Percentiles rank a stretch among this genome's conserved stretches.
Conservation (phyloP, 2,113 vertebrate species). For the Phalacrocorax brasilianus region DNA sequence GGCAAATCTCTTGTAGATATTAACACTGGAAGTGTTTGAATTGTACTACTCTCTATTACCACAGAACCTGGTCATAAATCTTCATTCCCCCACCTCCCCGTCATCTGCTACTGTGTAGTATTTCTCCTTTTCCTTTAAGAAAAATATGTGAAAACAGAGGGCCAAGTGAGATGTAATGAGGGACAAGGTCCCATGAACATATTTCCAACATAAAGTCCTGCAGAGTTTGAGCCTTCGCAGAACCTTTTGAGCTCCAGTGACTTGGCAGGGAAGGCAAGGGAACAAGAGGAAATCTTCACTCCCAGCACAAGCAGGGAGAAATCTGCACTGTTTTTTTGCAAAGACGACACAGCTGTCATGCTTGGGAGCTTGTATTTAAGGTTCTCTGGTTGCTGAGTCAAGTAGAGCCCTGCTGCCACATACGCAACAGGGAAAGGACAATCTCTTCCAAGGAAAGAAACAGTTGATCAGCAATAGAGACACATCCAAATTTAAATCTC, state of each 20-base stretch:
- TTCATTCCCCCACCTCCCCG: neutral
- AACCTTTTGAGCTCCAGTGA: neutral
- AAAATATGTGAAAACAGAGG: neutral
- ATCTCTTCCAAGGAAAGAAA: neutral
- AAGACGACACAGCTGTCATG: rapidly evolving
- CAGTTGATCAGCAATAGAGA: neutral
- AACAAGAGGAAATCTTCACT: neutral
- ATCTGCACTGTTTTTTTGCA: neutral
- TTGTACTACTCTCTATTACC: neutral
- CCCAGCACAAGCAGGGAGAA: neutral
- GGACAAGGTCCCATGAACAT: neutral
- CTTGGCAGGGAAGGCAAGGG: neutral
- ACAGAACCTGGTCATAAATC: neutral
- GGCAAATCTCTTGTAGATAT: neutral
- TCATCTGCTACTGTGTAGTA: neutral
- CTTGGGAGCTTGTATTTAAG: neutral
- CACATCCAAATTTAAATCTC: neutral
- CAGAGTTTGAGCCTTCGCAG: neutral
- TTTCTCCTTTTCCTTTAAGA: neutral
- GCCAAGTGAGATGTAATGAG: neutral
- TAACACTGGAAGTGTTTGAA: neutral
- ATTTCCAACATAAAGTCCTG: neutral
- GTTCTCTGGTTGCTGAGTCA: neutral
- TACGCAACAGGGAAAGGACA: neutral
- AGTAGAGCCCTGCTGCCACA: neutral